Evolutionary conservation across 2,888 invertebrate genomes (phyloP).

Genomic region (Melikaiella ostensackeni): DNA sequence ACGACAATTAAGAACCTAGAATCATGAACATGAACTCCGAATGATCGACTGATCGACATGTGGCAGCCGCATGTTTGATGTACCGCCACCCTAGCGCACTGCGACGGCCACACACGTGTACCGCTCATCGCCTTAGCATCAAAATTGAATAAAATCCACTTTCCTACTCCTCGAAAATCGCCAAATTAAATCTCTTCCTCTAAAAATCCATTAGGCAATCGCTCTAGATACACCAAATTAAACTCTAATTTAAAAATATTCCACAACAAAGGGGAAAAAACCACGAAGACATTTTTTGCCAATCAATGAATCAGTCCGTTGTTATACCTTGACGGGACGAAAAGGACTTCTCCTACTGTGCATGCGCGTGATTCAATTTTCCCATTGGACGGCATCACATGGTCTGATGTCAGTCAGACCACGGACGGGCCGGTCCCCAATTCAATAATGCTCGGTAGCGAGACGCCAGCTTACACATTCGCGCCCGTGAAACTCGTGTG

Average conservation of each 20-base stretch:
- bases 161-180: background rate
- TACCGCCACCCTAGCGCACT: background rate
- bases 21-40: background rate
- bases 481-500: conserved; percentile 52
- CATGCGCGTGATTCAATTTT: conserved; percentile 69
- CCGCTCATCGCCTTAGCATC: no score
- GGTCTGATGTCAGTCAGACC: conserved; percentile 89
- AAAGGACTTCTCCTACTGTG: conserved; percentile 57
- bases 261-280: background rate
- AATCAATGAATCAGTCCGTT: background rate
- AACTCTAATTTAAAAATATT: background rate
- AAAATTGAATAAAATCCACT: background rate
- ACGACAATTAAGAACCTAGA: background rate
- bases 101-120: background rate
- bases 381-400: conserved; percentile 85
- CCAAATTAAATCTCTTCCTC: background rate
- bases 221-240: background rate
- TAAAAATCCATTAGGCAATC: background rate
- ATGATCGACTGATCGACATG: conserved; percentile 8
- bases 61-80: conserved; percentile 22
- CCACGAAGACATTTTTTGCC: background rate
- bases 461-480: conserved; percentile 67
- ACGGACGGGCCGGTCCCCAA: conserved; percentile 81
- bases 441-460: conserved; percentile 74
- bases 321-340: conserved; percentile 19